phyloP scores from a whole-genome alignment of 2,113 vertebrate genomes.

The Scopus umbretta region DNA sequence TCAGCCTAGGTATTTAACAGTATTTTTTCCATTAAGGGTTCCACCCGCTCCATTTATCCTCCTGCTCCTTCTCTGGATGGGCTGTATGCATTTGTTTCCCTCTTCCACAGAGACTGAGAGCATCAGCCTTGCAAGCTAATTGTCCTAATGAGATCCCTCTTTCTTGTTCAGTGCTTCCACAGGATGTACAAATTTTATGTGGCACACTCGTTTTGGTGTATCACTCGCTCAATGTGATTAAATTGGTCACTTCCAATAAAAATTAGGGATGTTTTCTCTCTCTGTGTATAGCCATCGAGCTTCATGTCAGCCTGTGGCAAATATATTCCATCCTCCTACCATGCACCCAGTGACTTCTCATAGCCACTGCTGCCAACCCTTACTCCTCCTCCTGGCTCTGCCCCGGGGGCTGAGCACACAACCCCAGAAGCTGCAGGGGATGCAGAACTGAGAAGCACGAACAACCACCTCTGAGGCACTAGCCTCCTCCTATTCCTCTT shows the following conservation, averaged over 20 bases:
- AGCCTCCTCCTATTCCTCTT: not conserved
- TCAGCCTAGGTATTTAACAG: accelerated
- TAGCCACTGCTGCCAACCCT: not conserved
- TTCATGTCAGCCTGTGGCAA: not conserved
- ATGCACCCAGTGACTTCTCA: not conserved
- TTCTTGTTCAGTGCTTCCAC: not conserved
- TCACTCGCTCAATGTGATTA: not conserved
- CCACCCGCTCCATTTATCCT: not conserved
- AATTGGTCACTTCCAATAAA: not conserved
- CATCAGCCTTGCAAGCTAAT: not conserved
- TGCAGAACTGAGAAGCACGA: not conserved
- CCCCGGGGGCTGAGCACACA: not conserved
- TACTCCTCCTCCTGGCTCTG: not conserved
- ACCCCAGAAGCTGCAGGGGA: not conserved
- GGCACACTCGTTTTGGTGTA: not conserved
- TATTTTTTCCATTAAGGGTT: not conserved
- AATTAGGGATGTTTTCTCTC: not conserved
- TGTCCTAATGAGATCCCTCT: not conserved
- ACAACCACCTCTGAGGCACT: not conserved
- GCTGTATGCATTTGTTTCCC: not conserved
- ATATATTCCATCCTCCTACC: not conserved
- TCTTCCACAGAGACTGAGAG: not conserved
- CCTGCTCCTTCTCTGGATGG: not conserved
- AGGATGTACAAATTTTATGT: accelerated
- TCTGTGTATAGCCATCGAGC: accelerated